Conservation (phyloP, 2,797 vertebrate species). For the Lemur catta region DNA sequence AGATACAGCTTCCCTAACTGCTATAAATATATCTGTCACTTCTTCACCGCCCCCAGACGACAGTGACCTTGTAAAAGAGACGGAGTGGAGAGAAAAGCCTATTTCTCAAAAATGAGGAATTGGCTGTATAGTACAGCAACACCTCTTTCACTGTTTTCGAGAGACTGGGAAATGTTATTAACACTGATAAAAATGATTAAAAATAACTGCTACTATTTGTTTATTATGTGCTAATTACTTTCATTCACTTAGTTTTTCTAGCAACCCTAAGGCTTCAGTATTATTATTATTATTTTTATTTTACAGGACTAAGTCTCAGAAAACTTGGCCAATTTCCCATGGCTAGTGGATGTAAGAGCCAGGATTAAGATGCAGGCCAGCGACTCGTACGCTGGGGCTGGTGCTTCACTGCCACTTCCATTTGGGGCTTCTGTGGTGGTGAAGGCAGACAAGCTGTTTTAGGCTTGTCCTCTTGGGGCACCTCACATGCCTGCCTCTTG, state of each 20-base stretch:
- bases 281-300: not conserved
- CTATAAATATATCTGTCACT: constrained; percentile 71
- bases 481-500: not conserved
- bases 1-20: constrained; percentile 50
- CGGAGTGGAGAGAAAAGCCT: constrained; percentile 49
- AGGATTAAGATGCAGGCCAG: not conserved
- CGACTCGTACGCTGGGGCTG: rapidly evolving
- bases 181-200: not conserved
- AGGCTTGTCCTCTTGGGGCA: not conserved
- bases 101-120: constrained; percentile 45
- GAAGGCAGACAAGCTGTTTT: not conserved
- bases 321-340: not conserved
- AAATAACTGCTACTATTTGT: constrained; percentile 17
- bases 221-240: constrained; percentile 1
- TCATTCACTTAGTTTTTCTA: not conserved
- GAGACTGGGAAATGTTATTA: not conserved
- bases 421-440: not conserved
- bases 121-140: not conserved
- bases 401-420: not conserved
- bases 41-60: not conserved
- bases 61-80: constrained; percentile 68
- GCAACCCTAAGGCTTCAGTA: not conserved
- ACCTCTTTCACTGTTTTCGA: not conserved
- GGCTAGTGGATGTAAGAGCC: not conserved
- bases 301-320: not conserved